These are phyloP conservation scores for Leptodactylus fallax DNA, from an alignment of 2,797 vertebrate genomes.

Conservation along the genomic window DNA sequence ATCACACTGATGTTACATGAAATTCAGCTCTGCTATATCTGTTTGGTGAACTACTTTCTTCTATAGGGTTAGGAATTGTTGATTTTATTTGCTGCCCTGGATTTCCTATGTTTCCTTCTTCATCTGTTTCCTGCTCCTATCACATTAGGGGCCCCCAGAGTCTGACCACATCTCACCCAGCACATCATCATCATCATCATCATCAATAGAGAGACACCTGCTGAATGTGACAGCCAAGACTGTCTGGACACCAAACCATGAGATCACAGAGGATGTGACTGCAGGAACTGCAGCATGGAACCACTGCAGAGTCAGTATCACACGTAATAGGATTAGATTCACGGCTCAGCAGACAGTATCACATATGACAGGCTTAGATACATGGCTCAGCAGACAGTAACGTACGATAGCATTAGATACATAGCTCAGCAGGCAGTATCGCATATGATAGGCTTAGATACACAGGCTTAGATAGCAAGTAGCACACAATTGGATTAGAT, in stretches of 20 bases:
- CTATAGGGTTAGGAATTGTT: neutral
- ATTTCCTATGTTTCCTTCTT: neutral
- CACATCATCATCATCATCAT: neutral
- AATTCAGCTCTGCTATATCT: too few relatives aligned
- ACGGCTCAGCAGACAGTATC: neutral
- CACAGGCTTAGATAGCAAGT: neutral
- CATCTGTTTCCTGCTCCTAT: neutral
- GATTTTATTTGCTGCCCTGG: neutral
- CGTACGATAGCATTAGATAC: neutral
- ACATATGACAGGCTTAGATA: neutral
- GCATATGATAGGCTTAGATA: neutral
- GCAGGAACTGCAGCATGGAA: neutral
- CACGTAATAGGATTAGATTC: neutral
- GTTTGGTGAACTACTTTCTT: too few relatives aligned
- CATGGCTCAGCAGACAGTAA: neutral
- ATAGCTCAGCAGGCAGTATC: neutral
- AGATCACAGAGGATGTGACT: neutral
- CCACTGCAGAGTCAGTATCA: neutral
- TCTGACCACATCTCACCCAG: neutral
- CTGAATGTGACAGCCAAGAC: neutral
- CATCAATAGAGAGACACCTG: neutral
- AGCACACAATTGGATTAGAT: constrained; percentile 14
- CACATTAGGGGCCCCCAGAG: neutral
- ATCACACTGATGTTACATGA: too few relatives aligned
- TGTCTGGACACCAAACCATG: neutral